Percentiles rank a stretch among this genome's conserved stretches.
Evolutionary conservation across 2,113 vertebrate species (phyloP).

Genomic region (Zosterops lateralis): DNA sequence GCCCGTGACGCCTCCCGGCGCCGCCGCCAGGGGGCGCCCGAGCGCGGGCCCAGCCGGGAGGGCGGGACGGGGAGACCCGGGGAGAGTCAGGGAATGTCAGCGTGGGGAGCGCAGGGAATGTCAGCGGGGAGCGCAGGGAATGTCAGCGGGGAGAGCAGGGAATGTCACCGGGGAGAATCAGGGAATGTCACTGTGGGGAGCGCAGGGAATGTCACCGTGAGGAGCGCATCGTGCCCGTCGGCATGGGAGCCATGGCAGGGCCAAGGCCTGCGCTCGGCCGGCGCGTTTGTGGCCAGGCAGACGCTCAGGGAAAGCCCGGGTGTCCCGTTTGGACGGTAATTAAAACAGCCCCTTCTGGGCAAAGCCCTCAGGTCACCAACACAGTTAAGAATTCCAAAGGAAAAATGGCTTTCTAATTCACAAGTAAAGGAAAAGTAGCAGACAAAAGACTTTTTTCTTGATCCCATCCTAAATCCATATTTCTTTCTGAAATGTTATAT

Average conservation of each 20-base stretch:
- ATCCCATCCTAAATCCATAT: background rate
- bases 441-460: background rate
- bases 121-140: background rate
- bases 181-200: background rate
- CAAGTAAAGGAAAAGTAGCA: background rate
- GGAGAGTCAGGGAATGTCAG: background rate
- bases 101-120: background rate
- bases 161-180: accelerated
- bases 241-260: background rate
- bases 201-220: background rate
- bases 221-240: background rate
- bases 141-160: background rate
- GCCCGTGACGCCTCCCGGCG: background rate
- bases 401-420: background rate
- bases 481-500: background rate
- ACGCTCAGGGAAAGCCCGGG: background rate
- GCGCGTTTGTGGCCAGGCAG: background rate
- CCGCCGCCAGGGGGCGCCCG: background rate
- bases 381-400: background rate
- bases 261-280: background rate
- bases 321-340: background rate
- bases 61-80: accelerated
- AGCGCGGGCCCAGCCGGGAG: background rate
- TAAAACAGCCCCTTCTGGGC: background rate
- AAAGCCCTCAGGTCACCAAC: background rate